Percentiles rank a stretch among this genome's conserved stretches.
Conservation (phyloP, 2,888 invertebrate genomes). For the Pandemis heparana region DNA sequence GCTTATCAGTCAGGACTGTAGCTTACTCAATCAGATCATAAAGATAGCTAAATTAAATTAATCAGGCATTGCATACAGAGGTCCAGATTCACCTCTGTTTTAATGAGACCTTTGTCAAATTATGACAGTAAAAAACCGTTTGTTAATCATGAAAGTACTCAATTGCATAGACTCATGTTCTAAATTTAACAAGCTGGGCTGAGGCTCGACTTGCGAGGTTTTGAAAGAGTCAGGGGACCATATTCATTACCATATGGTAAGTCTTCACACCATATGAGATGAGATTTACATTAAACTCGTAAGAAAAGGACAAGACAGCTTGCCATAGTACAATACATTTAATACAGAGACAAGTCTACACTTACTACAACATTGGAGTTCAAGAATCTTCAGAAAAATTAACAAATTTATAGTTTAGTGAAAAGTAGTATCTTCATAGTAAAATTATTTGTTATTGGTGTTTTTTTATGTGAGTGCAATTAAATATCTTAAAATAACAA, state of each 20-base stretch:
- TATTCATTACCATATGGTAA: neutral
- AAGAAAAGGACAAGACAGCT: neutral
- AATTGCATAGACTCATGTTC: no score
- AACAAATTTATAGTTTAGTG: neutral
- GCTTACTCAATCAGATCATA: no score
- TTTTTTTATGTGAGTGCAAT: neutral
- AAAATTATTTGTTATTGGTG: neutral
- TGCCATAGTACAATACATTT: no score
- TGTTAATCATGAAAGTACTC: no score
- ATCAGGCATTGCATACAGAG: no score
- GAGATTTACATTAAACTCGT: neutral
- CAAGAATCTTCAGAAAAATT: neutral
- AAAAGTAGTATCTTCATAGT: neutral
- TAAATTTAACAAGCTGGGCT: no score
- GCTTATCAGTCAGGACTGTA: no score
- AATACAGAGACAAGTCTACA: neutral
- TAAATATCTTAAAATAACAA: conserved; percentile 51
- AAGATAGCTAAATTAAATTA: no score
- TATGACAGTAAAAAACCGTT: no score
- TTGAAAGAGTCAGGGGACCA: neutral
- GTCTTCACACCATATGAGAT: neutral
- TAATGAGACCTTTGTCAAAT: no score
- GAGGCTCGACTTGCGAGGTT: no score
- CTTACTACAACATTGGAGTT: neutral
- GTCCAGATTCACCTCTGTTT: no score